Evolutionary conservation across 2,113 vertebrate species (phyloP), one percentile per base, ranked within the genome.

Genomic region (Riparia riparia): DNA sequence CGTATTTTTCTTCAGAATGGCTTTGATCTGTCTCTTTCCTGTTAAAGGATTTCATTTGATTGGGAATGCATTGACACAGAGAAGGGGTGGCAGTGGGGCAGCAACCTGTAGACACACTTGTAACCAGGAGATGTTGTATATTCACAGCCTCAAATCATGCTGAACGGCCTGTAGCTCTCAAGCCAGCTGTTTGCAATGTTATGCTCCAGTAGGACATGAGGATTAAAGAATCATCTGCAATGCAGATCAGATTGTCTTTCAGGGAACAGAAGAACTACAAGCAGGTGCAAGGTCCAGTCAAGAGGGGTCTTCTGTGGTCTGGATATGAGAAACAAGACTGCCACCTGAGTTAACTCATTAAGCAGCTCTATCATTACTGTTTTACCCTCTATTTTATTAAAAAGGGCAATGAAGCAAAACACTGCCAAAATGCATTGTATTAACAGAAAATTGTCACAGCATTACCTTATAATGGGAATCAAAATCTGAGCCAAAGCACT

Each of bases 201-300:
- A 25, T 66, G 54, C 32, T 88, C 42, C 34, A 50, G 41, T 34
- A 80, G 42, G 32, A 83, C 26, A 12, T 58, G 42, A 83, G 51
- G 72, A 94, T 76, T 93, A 85, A 85, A 76, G 57, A 26, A 56
- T 81, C 29, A 71, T 74, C 83, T 93, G 86, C 89, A 92, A 81
- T 81, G 89, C 64, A 92, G 34, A 86, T 90, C 16, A 92, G n/a
- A 65, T 89, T 80, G 60, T 21, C 56, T 95, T 89, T 89, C 51
- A 84, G 74, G 42, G 50, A 90, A 41, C 15, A 44, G 42, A 76
- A 66, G 32, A n/a, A 68, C n/a, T 45, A 70, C 42, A 47, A 77
- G 16, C 41, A 90, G 56, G 54, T 86, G 83, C 41, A 65, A 86
- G 13, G 66, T 72, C 41, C 5, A 7, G 66, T 69, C 44, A 74